Base-by-base conservation (phyloP, 2,888 invertebrate genomes). In the Frankliniella intonsa region DNA sequence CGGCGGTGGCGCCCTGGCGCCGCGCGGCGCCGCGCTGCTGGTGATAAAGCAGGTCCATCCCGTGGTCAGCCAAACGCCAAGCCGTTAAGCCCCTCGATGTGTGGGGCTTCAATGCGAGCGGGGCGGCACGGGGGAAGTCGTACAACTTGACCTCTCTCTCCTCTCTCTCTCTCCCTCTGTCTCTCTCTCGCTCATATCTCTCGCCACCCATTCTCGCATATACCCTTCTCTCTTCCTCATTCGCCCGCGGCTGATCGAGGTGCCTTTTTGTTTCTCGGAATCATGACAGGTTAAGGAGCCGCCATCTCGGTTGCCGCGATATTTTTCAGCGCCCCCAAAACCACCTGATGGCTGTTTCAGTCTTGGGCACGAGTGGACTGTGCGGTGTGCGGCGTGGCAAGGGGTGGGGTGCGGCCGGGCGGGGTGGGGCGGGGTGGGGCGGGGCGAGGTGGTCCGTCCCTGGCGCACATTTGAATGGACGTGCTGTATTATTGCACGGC, bases 101-200 rank as follows among this genome's bases (percentile, higher is more conserved):
- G 69, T 25, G 25, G 22, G 69, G 69, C 69, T 76, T 76, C 69
- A 11, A 22, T 69, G 69, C 69, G 69, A 76, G 25, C 69, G 69
- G 2, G 69, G 69, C 69, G 25, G 69, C 69, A 76, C 12, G 69
- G 22, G 69, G 69, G 69, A 76, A 76, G 69, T 76, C 69, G 25
- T 76, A 76, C 69, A 76, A 76, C 69, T 76, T 76, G 69, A 76
- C 69, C 69, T 17, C 62, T 62, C 62, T 62, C 62, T 17, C 14
- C 14, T 10, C 62, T 62, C 17, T 62, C 62, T 62, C 62, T 62
- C 62, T 62, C 62, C 3, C 62, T 62, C 62, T n/a, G 12, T 17
- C 62, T n/a, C 62, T 55, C 55, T 17, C 38, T 38, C 38, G 2
- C 55, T 55, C 55, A n/a, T n/a, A n/a, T 55, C 17, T 38, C 55